Base-by-base conservation (phyloP, 2,888 invertebrate genomes). In the Melanargia galathea region DNA sequence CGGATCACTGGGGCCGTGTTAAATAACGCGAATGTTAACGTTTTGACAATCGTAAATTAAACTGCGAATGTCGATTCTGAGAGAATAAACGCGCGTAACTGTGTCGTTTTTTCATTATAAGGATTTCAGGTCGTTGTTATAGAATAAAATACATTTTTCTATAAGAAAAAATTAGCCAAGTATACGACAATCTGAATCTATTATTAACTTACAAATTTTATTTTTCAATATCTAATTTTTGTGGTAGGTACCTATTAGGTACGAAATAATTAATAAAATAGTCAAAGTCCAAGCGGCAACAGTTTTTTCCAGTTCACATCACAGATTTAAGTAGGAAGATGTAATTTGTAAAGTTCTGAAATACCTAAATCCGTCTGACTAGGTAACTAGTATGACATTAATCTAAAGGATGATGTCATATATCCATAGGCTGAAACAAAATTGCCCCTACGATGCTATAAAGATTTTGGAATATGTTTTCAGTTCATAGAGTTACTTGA, bases 1-100 rank as follows among this genome's bases (percentile, higher is more conserved):
- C 72, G 72, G 73, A 75, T 76, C 60, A 63, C 71, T 75, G 75
- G 73, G 70, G 77, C 75, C 73, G 72, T 69, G 71, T 57, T 52
- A 57, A 45, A 56, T 62, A 57, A 60, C 35, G 64, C 58, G 61
- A 68, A 67, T 65, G 64, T 68, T 63, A 71, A 72, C 71, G 73
- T 74, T 74, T 74, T 62, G 56, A 60, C 62, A 57, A 26, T 45
- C 49, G 59, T 43, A 13, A 54, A 46, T 46, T 59, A 59, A 24
- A 55, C 35, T 38, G 40, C 26, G 49, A 56, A 54, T 54, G 10
- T 40, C 30, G 22, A 57, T 61, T 6, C 30, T 18, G 26, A 40
- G n/a, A 11, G 33, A 55, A 55, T 26, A 22, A 54, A 54, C 11
- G 38, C 54, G 38, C n/a, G 54, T 33, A 18, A 33, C 30, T 30